Evolutionary conservation across 2,888 invertebrate species (phyloP).

Genomic region (Vannuccia rotundouncinata): DNA sequence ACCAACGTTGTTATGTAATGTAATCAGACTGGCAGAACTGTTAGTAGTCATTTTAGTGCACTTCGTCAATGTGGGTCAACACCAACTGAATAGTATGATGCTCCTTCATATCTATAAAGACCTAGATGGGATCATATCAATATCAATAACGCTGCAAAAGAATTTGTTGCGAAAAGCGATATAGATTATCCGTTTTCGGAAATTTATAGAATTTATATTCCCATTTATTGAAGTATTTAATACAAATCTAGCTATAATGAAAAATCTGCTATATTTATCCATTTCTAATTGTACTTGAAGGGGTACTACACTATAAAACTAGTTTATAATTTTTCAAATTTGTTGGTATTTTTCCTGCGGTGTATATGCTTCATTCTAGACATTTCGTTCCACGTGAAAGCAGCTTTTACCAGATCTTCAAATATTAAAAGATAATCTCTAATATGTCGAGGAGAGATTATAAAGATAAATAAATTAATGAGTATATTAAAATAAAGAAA

Average conservation of each 20-base stretch:
- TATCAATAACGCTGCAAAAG: background rate
- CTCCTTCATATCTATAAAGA: background rate
- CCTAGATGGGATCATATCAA: background rate
- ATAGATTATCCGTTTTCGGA: conserved; percentile 19
- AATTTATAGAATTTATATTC: background rate
- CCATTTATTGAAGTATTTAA: background rate
- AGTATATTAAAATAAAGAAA: no score
- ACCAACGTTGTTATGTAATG: background rate
- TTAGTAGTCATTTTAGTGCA: conserved; percentile 13
- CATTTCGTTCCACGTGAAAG: no score
- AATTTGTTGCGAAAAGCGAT: conserved; percentile 9
- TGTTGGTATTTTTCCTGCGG: no score
- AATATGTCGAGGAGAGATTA: no score
- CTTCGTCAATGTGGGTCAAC: background rate
- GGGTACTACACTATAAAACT: no score
- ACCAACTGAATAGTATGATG: conserved; percentile 1
- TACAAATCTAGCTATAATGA: background rate
- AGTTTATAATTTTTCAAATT: no score
- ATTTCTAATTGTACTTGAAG: no score
- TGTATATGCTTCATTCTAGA: no score
- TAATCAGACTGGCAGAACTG: background rate
- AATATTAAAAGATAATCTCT: no score
- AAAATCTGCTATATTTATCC: background rate
- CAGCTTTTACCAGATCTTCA: no score
- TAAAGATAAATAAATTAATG: no score